Evolutionary conservation across 2,113 vertebrate species (phyloP), one percentile per base, ranked within the genome.

Genomic region (Pogona vitticeps): DNA sequence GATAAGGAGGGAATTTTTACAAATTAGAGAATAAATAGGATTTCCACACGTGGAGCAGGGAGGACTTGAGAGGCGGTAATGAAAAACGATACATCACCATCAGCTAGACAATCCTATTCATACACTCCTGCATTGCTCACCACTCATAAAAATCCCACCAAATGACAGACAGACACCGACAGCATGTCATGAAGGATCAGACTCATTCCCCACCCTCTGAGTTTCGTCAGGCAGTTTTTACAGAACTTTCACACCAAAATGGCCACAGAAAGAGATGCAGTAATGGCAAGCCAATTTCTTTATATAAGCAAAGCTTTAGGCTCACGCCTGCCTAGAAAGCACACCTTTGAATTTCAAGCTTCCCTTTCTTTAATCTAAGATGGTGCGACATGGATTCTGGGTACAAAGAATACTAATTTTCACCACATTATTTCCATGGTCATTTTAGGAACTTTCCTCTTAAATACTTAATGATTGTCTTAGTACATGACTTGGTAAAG

Each of bases 71-170:
- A 97, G 97, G 96, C 96, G 93, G 98, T 99, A 99, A 99, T 99
- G 98, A 99, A 99, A 99, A 99, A 98, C 98, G 98, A 99, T 99
- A 99, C 97, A 99, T 99, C 98, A 99, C 98, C 98, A 99, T 99
- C 98, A 99, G 97, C 91, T 91, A 96, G 98, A 98, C 98, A 98
- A 98, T 97, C 97, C 98, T 98, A 98, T 98, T 98, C 98, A 98
- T 98, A 98, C 97, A 97, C 97, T 97, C 96, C 97, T 97, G 97
- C 97, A 97, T 98, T 98, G 96, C 97, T 98, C 97, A 98, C 98
- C 97, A 97, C 97, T 98, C 98, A 98, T 98, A 87, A 87, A 81
- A 98, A 98, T 98, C 97, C 98, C 94, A 94, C 89, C 92, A 93
- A 85, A 88, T 98, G 97, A 97, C 97, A 98, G 97, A 96, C 94